Conservation (phyloP, 1,140 invertebrate species). For the Ostrea denselamellosa region DNA sequence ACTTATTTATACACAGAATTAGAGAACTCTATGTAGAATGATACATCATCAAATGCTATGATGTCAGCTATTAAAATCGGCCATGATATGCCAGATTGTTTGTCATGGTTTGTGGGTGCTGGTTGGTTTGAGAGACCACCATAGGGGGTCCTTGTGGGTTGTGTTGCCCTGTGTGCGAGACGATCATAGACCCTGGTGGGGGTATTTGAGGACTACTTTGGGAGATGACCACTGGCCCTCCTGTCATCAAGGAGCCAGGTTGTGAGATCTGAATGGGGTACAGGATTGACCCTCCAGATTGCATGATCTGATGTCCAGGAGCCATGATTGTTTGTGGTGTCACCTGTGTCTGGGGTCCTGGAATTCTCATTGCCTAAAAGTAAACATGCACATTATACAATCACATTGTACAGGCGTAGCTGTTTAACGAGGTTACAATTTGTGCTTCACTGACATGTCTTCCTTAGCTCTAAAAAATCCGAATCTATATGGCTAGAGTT, state of each 20-base stretch:
- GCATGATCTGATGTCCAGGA: not conserved
- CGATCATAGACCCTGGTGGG: conserved; percentile 7
- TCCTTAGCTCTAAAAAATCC: no score
- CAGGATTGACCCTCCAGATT: not conserved
- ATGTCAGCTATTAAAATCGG: not conserved
- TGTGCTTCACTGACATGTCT: no score
- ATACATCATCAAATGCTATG: not conserved
- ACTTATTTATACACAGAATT: not conserved
- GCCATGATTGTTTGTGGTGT: conserved; percentile 9
- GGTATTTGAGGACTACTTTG: conserved; percentile 1
- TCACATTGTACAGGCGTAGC: no score
- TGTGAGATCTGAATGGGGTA: conserved; percentile 34
- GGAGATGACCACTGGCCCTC: conserved; percentile 32
- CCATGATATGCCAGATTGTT: not conserved
- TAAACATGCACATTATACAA: no score
- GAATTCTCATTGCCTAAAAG: not conserved
- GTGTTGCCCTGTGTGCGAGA: not conserved
- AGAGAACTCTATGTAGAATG: not conserved
- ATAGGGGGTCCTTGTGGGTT: not conserved
- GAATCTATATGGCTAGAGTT: no score
- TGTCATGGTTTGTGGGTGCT: conserved; percentile 5
- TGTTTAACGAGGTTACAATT: no score
- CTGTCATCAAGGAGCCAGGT: not conserved
- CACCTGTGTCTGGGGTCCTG: not conserved
- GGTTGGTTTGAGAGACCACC: conserved; percentile 14